Conservation (phyloP, 2,888 invertebrate species). For the Caenorhabditis afra region DNA sequence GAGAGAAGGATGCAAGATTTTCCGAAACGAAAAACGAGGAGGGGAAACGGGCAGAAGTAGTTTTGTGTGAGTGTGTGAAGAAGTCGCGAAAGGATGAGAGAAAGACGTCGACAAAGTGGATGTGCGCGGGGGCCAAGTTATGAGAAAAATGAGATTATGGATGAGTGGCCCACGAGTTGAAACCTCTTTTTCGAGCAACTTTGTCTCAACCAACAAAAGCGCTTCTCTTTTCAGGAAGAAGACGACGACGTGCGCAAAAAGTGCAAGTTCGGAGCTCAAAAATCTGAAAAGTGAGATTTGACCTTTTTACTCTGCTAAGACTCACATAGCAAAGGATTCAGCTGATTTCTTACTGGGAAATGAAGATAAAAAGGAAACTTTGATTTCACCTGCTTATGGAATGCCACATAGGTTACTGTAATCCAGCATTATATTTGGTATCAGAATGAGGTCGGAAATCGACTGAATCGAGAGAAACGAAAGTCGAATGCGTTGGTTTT, state of each 20-base stretch:
- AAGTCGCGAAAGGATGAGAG: constrained; percentile 19
- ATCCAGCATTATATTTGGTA: not conserved
- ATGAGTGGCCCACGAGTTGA: constrained; percentile 19
- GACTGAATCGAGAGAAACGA: not conserved
- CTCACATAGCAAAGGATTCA: no score
- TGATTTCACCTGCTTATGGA: no score
- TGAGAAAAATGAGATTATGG: constrained; percentile 57
- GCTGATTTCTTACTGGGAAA: no score
- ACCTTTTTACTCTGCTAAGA: no score
- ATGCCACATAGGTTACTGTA: no score
- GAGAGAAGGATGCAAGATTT: constrained; percentile 23
- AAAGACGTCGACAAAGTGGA: constrained; percentile 21
- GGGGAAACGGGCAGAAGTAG: constrained; percentile 49
- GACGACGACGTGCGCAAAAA: no score
- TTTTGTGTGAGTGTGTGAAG: constrained; percentile 30
- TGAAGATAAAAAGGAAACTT: no score
- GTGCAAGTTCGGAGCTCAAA: no score
- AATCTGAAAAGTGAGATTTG: no score
- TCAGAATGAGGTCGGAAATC: constrained; percentile 6
- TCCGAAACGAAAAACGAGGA: constrained; percentile 25
- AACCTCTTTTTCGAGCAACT: constrained; percentile 5
- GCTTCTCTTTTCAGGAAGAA: no score
- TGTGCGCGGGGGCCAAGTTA: constrained; percentile 43
- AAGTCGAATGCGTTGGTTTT: not conserved
- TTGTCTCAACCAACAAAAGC: not conserved